Conservation (phyloP, 2,888 invertebrate genomes). For the Silvanus unidentatus region DNA sequence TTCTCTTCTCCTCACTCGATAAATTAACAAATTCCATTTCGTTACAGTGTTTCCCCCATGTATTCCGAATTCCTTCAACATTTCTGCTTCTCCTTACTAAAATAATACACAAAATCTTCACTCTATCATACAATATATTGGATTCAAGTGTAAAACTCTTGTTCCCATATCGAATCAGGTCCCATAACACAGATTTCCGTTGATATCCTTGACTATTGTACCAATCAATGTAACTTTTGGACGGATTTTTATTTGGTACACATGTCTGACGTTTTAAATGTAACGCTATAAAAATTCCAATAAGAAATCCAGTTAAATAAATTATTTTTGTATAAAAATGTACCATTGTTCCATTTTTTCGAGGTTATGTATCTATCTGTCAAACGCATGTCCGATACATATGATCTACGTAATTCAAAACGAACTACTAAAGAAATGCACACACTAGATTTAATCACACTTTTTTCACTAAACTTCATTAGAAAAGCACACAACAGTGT, state of each 20-base stretch:
- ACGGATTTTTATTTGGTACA: slow-evolving; percentile 8
- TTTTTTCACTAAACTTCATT: too few species aligned
- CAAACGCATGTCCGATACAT: too few species aligned
- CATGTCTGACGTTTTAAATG: too few species aligned
- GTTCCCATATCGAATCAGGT: slow-evolving; percentile 31
- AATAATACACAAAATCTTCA: slow-evolving; percentile 48
- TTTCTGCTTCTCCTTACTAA: slow-evolving; percentile 45
- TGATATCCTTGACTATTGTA: slow-evolving; percentile 21
- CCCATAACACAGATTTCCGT: slow-evolving; percentile 24
- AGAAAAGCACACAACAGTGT: too few species aligned
- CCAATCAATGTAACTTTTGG: slow-evolving; percentile 27
- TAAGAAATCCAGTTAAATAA: slow-evolving; percentile 25
- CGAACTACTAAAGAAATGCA: too few species aligned
- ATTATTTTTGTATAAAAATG: slow-evolving; percentile 26
- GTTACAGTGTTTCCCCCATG: slow-evolving; percentile 43
- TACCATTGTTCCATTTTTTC: too few species aligned
- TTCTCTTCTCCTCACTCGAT: slow-evolving; percentile 22
- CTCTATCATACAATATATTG: slow-evolving; percentile 32
- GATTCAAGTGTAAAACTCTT: slow-evolving; percentile 28
- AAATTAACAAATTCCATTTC: slow-evolving; percentile 28
- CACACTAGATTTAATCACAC: too few species aligned
- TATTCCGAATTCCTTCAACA: slow-evolving; percentile 35
- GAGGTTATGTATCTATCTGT: too few species aligned
- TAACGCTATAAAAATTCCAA: slow-evolving; percentile 24
- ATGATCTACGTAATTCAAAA: too few species aligned